Percentiles rank a stretch among this genome's conserved stretches.
Conservation (phyloP, 2,797 vertebrate genomes). For the Delichon dasypus region DNA sequence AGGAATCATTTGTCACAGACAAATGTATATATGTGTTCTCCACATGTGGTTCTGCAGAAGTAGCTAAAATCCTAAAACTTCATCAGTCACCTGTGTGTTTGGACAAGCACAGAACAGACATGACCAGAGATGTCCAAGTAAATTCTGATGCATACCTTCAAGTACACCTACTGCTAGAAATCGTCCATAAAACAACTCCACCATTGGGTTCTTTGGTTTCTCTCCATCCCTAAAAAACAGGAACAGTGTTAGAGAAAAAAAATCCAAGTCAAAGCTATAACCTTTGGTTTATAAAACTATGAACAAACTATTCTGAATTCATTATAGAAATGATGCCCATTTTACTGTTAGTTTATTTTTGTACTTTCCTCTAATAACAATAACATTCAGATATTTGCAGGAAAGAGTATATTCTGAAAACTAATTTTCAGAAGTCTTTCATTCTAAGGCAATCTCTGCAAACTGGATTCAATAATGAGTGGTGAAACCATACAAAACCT, state of each 20-base stretch:
- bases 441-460: neutral
- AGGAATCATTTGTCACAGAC: neutral
- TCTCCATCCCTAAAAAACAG: slow-evolving; percentile 87
- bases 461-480: neutral
- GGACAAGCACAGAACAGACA: neutral
- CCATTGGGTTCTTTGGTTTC: slow-evolving; percentile 99
- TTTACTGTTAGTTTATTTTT: neutral
- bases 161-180: slow-evolving; percentile 95
- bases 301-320: neutral
- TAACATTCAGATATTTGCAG: neutral
- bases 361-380: neutral
- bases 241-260: neutral
- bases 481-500: neutral
- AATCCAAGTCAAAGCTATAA: neutral
- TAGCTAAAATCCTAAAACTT: neutral
- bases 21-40: accelerated
- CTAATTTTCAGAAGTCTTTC: neutral
- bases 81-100: neutral
- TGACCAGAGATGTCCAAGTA: neutral
- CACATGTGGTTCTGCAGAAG: neutral
- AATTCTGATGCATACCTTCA: slow-evolving; percentile 84
- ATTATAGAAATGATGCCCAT: neutral
- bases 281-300: neutral
- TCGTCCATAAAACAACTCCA: slow-evolving; percentile 95
- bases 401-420: neutral